Evolutionary conservation across 2,113 vertebrate species (phyloP).

Genomic region (Pelecanus crispus): DNA sequence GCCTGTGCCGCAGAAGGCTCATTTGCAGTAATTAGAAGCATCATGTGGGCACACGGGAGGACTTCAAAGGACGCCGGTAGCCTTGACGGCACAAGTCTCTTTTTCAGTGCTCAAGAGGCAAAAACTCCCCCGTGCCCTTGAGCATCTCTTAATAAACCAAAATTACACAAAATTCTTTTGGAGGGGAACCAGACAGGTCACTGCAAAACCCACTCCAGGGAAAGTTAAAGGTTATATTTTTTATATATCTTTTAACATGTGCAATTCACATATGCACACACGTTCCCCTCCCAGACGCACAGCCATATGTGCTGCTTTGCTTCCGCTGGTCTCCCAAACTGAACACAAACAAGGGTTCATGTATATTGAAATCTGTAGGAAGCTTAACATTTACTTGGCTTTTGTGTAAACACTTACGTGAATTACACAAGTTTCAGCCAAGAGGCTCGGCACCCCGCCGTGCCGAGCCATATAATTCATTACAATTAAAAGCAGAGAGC

Average conservation of each 20-base stretch:
- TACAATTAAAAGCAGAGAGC: constrained; percentile 46
- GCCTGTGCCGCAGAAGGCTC: constrained; percentile 4
- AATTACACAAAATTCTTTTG: not conserved
- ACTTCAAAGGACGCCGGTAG: not conserved
- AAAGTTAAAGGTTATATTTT: not conserved
- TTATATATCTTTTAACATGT: not conserved
- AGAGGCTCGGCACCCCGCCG: not conserved
- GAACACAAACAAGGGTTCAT: not conserved
- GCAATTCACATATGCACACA: not conserved
- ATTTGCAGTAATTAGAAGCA: constrained; percentile 32
- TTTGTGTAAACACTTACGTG: constrained; percentile 57
- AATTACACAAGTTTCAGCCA: constrained; percentile 46
- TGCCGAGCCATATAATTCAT: constrained; percentile 19
- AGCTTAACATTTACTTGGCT: constrained; percentile 58
- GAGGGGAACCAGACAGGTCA: not conserved
- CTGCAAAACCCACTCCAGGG: not conserved
- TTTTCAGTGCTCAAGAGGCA: not conserved
- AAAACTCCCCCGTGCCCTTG: not conserved
- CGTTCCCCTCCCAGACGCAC: not conserved
- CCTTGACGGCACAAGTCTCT: not conserved
- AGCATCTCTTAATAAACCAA: not conserved
- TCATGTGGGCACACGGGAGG: not conserved
- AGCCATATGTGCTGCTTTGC: not conserved
- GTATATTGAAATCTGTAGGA: constrained; percentile 3
- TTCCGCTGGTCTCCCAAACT: not conserved